Conservation (phyloP, 2,113 vertebrate species). For the Tenrec ecaudatus region DNA sequence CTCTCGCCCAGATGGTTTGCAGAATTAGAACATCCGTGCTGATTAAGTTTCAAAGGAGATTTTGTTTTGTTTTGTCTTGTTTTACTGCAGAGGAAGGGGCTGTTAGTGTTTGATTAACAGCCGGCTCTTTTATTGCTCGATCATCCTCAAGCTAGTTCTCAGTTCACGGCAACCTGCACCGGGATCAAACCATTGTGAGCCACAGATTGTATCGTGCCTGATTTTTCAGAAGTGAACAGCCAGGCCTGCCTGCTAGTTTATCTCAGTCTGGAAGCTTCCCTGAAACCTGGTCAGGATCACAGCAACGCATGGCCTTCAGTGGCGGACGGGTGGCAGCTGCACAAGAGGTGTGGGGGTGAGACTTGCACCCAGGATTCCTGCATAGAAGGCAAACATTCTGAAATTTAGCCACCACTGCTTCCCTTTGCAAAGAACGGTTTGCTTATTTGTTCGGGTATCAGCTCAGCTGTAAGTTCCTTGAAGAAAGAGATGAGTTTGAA, state of each 20-base stretch:
- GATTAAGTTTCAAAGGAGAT: no score
- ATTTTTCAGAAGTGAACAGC: not conserved
- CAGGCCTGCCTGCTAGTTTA: not conserved
- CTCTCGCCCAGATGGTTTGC: no score
- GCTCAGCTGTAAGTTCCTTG: constrained; percentile 49
- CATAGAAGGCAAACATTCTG: not conserved
- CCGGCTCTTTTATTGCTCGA: no score
- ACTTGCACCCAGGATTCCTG: not conserved
- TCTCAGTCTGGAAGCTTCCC: not conserved
- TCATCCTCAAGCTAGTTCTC: not conserved
- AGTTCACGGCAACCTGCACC: not conserved
- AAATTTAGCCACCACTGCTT: not conserved
- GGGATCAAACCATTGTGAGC: not conserved
- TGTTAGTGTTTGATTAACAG: no score
- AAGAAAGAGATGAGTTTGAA: constrained; percentile 47
- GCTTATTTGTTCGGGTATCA: not conserved
- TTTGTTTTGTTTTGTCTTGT: no score
- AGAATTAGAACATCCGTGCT: no score
- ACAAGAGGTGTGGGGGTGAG: not conserved
- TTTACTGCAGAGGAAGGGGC: no score
- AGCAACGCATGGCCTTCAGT: not conserved
- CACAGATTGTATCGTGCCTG: not conserved
- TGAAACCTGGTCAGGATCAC: not conserved
- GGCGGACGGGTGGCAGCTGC: not conserved
- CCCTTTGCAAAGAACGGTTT: not conserved